phyloP scores from a whole-genome alignment of 2,113 vertebrate species.

The Pycnonotus jocosus region DNA sequence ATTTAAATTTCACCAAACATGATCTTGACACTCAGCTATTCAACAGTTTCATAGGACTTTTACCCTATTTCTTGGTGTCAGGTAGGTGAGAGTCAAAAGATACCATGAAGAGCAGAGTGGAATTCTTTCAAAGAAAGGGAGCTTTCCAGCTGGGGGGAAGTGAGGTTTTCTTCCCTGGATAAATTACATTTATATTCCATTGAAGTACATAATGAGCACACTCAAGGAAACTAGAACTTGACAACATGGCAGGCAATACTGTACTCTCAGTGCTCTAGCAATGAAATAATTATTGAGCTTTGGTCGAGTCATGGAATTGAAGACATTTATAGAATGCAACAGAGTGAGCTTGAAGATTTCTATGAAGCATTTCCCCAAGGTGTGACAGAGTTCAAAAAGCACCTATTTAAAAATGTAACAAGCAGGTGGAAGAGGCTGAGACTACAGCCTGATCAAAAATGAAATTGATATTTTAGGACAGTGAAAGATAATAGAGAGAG shows the following conservation, averaged over 20 bases:
- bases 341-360: not conserved
- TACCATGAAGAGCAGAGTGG: not conserved
- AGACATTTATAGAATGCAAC: not conserved
- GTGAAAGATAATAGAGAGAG: not conserved
- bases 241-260: not conserved
- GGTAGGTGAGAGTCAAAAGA: not conserved
- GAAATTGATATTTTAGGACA: not conserved
- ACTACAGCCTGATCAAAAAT: not conserved
- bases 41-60: not conserved
- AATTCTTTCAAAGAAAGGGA: not conserved
- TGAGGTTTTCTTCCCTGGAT: not conserved
- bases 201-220: not conserved
- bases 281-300: not conserved
- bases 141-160: not conserved
- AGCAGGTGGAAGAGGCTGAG: not conserved
- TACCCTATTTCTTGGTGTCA: not conserved
- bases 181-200: not conserved
- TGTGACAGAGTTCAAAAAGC: not conserved
- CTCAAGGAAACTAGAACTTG: not conserved
- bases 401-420: not conserved
- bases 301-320: rapidly evolving
- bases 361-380: not conserved
- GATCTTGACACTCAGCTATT: not conserved
- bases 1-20: not conserved
- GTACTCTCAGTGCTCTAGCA: not conserved